Evolutionary conservation across 2,797 vertebrate genomes (phyloP).

Genomic region (Lagodon rhomboides): DNA sequence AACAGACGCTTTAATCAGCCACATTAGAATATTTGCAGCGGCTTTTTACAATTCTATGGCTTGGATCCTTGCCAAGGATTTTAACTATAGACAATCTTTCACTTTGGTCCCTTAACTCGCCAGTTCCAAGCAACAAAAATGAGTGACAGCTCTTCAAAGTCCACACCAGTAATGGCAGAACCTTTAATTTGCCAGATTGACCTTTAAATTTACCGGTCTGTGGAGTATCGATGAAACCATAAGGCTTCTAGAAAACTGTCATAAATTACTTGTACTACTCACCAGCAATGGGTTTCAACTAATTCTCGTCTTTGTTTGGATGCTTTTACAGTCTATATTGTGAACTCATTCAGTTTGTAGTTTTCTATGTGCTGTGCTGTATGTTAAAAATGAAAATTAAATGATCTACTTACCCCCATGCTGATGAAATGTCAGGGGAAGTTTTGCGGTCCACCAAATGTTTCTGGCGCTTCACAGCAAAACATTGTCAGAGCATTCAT

Average conservation of each 20-base stretch:
- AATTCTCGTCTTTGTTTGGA: slow-evolving; percentile 30
- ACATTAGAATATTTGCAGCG: slow-evolving; percentile 57
- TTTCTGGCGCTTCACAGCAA: no score
- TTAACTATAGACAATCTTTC: slow-evolving; percentile 50
- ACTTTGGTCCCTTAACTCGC: slow-evolving; percentile 25
- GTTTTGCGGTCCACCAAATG: no score
- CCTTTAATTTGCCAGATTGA: slow-evolving; percentile 64
- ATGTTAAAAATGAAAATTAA: no score
- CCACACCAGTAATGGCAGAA: slow-evolving; percentile 22
- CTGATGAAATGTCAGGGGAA: no score
- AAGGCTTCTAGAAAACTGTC: slow-evolving; percentile 44
- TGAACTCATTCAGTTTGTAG: slow-evolving; percentile 1
- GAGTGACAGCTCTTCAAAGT: slow-evolving; percentile 37
- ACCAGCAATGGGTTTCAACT: slow-evolving; percentile 23
- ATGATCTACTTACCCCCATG: no score
- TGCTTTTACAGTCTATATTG: slow-evolving; percentile 5
- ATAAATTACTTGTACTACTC: slow-evolving; percentile 50
- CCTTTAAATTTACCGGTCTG: slow-evolving; percentile 53
- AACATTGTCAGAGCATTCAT: no score
- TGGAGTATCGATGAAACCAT: slow-evolving; percentile 59
- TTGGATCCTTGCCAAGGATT: slow-evolving; percentile 51
- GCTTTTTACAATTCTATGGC: slow-evolving; percentile 36
- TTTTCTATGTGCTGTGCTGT: neutral
- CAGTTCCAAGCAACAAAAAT: slow-evolving; percentile 11
- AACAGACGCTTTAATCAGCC: slow-evolving; percentile 60